Evolutionary conservation across 2,888 invertebrate species (phyloP), one percentile per base, ranked within the genome.

Genomic region (Taphrorychus bicolor): DNA sequence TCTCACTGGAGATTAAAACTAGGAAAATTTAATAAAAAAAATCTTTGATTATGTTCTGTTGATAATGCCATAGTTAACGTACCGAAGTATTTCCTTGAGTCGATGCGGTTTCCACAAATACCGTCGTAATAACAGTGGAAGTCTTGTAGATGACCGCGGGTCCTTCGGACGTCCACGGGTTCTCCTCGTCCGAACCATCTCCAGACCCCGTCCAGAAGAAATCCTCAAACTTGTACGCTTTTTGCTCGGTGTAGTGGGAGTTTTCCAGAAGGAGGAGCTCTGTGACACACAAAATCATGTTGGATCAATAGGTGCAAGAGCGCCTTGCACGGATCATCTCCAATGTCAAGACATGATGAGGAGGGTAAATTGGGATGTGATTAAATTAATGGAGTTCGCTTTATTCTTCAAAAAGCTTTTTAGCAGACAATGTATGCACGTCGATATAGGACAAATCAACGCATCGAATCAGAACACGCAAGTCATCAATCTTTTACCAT

Each of bases 151-250:
- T 85, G 5, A 89, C 85, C 0, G 86, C 83, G 1, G 84, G 80
- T 69, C 75, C 80, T 63, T 85, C 87, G 49, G 84, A 83, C 75
- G 83, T 87, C 73, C 85, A 84, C 76, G 82, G 87, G 59, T 74
- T 69, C 32, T 78, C 75, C 58, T 77, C 75, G 11, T 77, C 76
- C 5, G 88, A 86, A 0, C 92, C 93, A 78, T 94, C 94, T 0
- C 94, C 94, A 0, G 92, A 91, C 0, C 94, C 94, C 0, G 93
- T 93, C 94, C 94, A 94, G 81, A 95, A 91, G 82, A 94, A 95
- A 80, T 94, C 94, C 76, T 94, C 93, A 63, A 94, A 82, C 48
- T 88, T 87, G 73, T 85, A 85, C 11, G 80, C 77, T 63, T 73
- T 73, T 59, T 76, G 74, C 17, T 77, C 75, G 24, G 73, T 71